Evolutionary conservation across 2,888 invertebrate genomes (phyloP), one percentile per base, ranked within the genome.

Genomic region (Lasioglossum figueresi): DNA sequence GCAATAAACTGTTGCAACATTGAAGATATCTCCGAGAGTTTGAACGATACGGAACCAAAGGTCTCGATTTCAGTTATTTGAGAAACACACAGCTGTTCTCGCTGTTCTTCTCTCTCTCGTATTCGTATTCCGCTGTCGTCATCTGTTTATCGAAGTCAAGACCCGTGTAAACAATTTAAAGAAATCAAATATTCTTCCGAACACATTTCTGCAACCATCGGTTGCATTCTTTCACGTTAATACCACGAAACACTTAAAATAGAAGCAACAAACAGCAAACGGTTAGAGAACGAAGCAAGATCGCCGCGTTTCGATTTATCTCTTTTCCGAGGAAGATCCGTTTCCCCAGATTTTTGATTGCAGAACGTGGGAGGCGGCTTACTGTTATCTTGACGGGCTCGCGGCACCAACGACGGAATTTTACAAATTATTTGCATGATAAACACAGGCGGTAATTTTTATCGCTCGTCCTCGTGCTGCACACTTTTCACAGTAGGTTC

Each of bases 21-120:
- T 8, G 14, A 31, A 34, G 63, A 27, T 31, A 31, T 31, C 14
- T 6, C 31, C 5, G 14, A n/a, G 56, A 31, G 59, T 72, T 72
- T 40, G 78, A 72, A 76, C 34, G 19, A n/a, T 48, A 48, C 12
- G 27, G 34, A 68, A 66, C 52, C 37, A 37, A 43, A 59, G 23
- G 82, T 79, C 73, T 82, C 82, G 82, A 73, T 82, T 82, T 73
- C 82, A 68, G 72, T 79, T 79, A 82, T 82, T 48, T 72, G 73
- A 79, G 79, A 63, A 66, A 66, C 52, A 12, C 52, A 23, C 63
- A 27, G 40, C 63, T 63, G 66, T 59, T 27, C 71, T 72, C 52
- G 82, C 82, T 19, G 72, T 31, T 31, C 43, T 52, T 31, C 59
- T 66, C 19, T 63, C 34, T 59, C 19, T n/a, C n/a, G n/a, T 31